Conservation (phyloP, 1,140 invertebrate species). For the Scylla paramamosain region DNA sequence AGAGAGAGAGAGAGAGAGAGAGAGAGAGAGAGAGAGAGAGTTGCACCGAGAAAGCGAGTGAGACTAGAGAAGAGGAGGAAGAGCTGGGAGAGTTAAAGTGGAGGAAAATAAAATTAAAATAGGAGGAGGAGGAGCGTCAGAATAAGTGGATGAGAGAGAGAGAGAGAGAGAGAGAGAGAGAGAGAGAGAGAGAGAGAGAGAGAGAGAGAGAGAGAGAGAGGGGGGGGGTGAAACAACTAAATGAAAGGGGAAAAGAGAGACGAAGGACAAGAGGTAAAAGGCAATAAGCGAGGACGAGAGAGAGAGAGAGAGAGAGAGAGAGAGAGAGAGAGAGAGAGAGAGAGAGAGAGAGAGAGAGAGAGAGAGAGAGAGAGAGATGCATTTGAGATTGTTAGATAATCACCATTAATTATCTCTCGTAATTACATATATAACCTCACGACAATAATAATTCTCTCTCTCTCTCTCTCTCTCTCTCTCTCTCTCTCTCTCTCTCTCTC, state of each 20-base stretch:
- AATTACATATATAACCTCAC: too few species aligned
- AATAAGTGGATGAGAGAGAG: too few species aligned
- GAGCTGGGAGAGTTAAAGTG: too few species aligned
- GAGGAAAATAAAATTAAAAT: too few species aligned
- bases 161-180: too few species aligned
- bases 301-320: background rate
- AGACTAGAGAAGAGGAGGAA: background rate
- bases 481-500: too few species aligned
- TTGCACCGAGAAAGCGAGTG: background rate
- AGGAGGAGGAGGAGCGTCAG: too few species aligned
- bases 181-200: background rate
- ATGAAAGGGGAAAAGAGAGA: background rate
- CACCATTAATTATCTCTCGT: too few species aligned
- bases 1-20: background rate
- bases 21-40: background rate
- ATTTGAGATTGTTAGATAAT: background rate
- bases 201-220: background rate
- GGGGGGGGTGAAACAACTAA: background rate
- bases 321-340: background rate
- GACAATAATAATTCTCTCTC: too few species aligned
- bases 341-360: background rate
- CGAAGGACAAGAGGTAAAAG: background rate
- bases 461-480: too few species aligned
- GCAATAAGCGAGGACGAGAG: background rate
- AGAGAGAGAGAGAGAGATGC: background rate